Base-by-base conservation (phyloP, 2,797 vertebrate species). In the Danio choprae region DNA sequence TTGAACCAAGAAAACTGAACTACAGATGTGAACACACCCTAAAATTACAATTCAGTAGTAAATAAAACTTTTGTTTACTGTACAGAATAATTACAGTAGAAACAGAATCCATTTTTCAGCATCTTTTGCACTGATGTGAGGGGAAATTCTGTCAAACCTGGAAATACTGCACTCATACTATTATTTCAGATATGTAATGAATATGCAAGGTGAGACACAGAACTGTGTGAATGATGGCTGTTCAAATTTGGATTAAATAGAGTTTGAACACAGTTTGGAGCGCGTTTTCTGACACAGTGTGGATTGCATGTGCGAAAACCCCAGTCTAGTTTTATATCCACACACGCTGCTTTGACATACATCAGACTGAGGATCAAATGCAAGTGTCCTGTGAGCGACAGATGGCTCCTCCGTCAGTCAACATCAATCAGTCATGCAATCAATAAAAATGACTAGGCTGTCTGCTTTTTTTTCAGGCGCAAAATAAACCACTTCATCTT, bases 351-450 rank as follows among this genome's bases (percentile, higher is more conserved):
- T 62, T 44, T 79, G 58, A 63, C 77, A 63, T 72, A 63, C 29
- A 63, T 79, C 68, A 79, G 59, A 55, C 50, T 72, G 46, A 44
- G 48, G 38, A 71, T 80, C 48, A 73, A 60, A 80, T 46, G 55
- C 60, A 58, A 48, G 63, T 56, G 50, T 73, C 50, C 41, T 72
- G n/a, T 72, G 48, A 81, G 72, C 20, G 77, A 80, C 71, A 83
- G 82, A 75, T 74, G 68, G 70, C 76, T 75, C 41, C 60, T 75
- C 67, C 67, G 67, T 60, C 65, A 77, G 77, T 82, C 71, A 70
- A 64, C 79, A 73, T 83, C 83, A 67, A 63, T 82, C 83, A 81
- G 74, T 68, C 74, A 81, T 43, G 65, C 80, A 80, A 79, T 65
- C 84, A 72, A 75, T 59, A 60, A 80, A 83, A 58, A 59, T 78